These are phyloP conservation scores for Maylandia zebra DNA, from an alignment of 2,113 vertebrate species.

Conservation along the genomic window DNA sequence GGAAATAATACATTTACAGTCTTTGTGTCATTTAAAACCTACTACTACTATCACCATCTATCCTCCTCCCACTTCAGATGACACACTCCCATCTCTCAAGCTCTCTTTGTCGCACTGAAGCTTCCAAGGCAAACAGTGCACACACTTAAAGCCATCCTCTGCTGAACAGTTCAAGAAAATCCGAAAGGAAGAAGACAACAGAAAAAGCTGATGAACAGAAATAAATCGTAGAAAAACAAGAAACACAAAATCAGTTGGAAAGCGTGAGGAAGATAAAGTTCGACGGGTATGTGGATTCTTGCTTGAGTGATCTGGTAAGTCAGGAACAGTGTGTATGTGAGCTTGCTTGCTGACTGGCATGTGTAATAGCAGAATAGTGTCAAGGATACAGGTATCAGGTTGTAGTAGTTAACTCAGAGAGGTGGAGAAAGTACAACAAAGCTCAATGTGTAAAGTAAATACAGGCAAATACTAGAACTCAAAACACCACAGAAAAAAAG, in stretches of 20 bases:
- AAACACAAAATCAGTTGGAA: neutral
- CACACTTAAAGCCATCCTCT: neutral
- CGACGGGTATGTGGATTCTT: neutral
- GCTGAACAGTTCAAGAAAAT: neutral
- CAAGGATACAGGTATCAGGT: neutral
- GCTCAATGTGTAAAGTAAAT: neutral
- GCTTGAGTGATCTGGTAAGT: neutral
- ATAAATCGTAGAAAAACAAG: neutral
- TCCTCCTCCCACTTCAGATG: neutral
- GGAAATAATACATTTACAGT: neutral
- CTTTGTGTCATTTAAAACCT: neutral
- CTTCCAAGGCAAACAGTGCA: neutral
- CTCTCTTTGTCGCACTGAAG: neutral
- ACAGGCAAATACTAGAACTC: neutral
- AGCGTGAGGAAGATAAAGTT: neutral
- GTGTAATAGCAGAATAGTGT: neutral
- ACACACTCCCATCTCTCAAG: neutral
- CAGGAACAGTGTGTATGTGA: neutral
- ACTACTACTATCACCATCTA: neutral
- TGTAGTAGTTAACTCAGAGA: neutral
- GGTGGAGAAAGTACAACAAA: neutral
- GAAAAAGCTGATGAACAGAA: neutral
- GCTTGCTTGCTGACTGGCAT: neutral
- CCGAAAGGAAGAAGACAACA: neutral
- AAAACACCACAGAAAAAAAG: neutral